Evolutionary conservation across 2,113 vertebrate species (phyloP), one percentile per base, ranked within the genome.

Genomic region (Maccullochella peelii): DNA sequence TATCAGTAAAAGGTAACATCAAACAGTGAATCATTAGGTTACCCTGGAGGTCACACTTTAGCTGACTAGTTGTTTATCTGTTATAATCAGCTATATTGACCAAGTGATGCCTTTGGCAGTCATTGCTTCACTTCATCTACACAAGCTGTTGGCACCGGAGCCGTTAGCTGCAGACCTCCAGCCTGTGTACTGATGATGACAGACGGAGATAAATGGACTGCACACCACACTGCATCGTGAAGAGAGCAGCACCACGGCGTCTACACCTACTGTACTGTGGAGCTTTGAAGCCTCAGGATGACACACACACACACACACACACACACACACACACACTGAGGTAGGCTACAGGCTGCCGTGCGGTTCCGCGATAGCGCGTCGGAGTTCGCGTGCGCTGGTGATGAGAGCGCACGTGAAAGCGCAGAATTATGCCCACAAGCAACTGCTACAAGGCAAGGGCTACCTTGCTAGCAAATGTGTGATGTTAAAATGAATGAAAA

Each of bases 251-350:
- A 83, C 42, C 27, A 47, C 36, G 16, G 12, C n/a, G 71, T 47
- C 36, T 67, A 27, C 68, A 82, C 86, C 84, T 88, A 77, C 85
- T 79, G 80, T 73, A 67, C 63, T 33, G 57, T 57, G 76, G 54
- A 44, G 69, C 44, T 63, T 6, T 63, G 33, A 38, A 44, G 6
- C 52, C 54, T 76, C 40, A 25, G 44, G 36, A 61, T 50, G 63
- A 47, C 66, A 55, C 65, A 61, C 71, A 59, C 42, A n/a, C 44
- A 44, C 27, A 14, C 30, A 40, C 54, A 79, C 77, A 67, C 40
- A 77, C 71, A 50, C 77, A 57, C 47, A 55, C 5, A 57, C 25
- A 47, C 33, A 58, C 74, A 18, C 73, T 0, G n/a, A n/a, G n/a
- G n/a, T n/a, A 0, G 36, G 21, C 2, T 11, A 36, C 20, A 38